Evolutionary conservation across 2,113 vertebrate species (phyloP).

Genomic region (Thamnophis sirtalis): DNA sequence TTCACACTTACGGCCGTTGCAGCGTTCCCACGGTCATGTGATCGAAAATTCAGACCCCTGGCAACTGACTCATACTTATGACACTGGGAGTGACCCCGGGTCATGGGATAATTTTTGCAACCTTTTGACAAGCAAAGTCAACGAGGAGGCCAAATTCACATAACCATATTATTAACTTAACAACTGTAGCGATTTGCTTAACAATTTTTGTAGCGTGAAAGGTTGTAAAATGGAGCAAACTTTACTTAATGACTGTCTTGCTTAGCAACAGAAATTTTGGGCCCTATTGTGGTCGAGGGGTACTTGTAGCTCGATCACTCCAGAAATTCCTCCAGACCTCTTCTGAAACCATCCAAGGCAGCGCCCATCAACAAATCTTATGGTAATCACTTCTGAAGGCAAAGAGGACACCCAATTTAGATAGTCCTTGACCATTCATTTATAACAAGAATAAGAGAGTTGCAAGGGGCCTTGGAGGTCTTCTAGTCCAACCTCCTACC

Average conservation of each 20-base stretch:
- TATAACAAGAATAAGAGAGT: no score
- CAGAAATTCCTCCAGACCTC: neutral
- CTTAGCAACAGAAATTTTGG: neutral
- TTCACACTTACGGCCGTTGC: neutral
- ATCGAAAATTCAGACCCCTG: neutral
- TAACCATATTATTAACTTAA: neutral
- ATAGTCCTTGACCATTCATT: neutral
- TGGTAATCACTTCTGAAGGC: neutral
- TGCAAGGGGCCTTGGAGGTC: no score
- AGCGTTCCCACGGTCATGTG: neutral
- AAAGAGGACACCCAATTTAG: neutral
- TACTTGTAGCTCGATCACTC: neutral
- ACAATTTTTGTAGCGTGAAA: neutral
- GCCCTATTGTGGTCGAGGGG: neutral
- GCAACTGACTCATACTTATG: no score
- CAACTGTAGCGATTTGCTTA: neutral
- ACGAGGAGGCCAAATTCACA: neutral
- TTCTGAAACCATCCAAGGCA: neutral
- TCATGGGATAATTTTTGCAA: neutral
- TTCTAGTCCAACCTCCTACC: no score
- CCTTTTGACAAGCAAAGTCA: neutral
- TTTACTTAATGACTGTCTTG: neutral
- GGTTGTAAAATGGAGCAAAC: neutral
- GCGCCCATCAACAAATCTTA: neutral
- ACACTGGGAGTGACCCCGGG: neutral